Evolutionary conservation across 2,797 vertebrate species (phyloP).

Genomic region (Halcyon chelicuti): DNA sequence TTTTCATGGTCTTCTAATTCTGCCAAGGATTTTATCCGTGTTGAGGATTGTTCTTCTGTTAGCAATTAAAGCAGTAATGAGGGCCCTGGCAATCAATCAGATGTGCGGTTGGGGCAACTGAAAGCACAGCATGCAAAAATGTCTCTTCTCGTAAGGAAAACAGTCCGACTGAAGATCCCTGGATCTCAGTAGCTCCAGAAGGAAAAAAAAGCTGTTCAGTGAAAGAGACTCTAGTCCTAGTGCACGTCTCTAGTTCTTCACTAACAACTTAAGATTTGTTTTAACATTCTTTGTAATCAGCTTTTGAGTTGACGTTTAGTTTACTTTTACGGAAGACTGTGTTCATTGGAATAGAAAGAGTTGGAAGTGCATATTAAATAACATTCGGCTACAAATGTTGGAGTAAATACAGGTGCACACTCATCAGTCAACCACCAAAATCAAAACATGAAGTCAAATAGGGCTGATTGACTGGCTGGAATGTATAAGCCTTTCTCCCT

Average conservation of each 20-base stretch:
- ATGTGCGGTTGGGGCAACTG: neutral
- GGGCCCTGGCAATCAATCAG: neutral
- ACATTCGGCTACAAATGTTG: neutral
- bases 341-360: neutral
- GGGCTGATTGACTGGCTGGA: neutral
- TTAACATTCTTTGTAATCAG: neutral
- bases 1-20: neutral
- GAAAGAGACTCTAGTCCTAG: neutral
- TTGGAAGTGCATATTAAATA: neutral
- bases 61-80: neutral
- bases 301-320: neutral
- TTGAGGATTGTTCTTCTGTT: neutral
- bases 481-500: neutral
- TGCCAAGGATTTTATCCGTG: neutral
- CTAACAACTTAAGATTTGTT: neutral
- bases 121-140: neutral
- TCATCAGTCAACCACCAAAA: neutral
- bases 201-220: neutral
- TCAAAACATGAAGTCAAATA: neutral
- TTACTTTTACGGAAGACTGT: neutral
- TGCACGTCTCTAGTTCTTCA: neutral
- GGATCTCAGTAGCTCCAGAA: neutral
- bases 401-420: neutral
- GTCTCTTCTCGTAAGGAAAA: neutral
- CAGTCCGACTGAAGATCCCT: neutral